Conservation (phyloP, 2,113 vertebrate species). For the Maccullochella peelii region DNA sequence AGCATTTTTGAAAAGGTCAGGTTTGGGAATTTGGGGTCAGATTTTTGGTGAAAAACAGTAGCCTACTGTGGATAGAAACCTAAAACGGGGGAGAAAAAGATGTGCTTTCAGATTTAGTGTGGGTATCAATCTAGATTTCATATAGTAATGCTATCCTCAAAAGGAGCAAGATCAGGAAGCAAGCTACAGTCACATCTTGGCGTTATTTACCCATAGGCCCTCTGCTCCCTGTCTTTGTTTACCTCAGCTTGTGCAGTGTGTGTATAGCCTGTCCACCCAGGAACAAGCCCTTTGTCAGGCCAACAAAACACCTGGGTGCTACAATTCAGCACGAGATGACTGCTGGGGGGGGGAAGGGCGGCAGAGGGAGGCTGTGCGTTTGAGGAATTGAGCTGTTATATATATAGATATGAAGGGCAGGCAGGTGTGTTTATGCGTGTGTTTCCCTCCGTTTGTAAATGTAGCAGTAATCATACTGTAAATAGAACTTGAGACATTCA, state of each 20-base stretch:
- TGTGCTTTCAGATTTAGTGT: neutral
- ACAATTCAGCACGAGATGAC: constrained; percentile 52
- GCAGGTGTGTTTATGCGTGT: constrained; percentile 55
- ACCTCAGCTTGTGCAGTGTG: constrained; percentile 58
- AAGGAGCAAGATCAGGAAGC: neutral
- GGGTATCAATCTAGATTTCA: no score
- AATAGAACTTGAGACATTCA: constrained; percentile 62
- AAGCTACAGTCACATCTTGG: neutral
- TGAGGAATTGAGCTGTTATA: constrained; percentile 62
- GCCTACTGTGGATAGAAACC: neutral
- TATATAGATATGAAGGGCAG: constrained; percentile 59
- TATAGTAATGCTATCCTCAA: neutral
- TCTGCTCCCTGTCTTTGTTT: constrained; percentile 57
- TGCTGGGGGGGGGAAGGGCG: neutral
- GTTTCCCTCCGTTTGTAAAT: constrained; percentile 16
- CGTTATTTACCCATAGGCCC: constrained; percentile 58
- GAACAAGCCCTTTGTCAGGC: constrained; percentile 51
- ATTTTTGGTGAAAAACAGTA: neutral
- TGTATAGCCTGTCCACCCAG: constrained; percentile 39
- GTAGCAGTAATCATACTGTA: constrained; percentile 55
- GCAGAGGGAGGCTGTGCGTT: neutral
- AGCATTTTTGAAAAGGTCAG: neutral
- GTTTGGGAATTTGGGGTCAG: no score
- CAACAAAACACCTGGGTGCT: constrained; percentile 70
- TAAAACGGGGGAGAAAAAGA: neutral